Conservation (phyloP, 30 jellyfish, hydroid and myxozoan genomes). For the Catostylus mosaicus region DNA sequence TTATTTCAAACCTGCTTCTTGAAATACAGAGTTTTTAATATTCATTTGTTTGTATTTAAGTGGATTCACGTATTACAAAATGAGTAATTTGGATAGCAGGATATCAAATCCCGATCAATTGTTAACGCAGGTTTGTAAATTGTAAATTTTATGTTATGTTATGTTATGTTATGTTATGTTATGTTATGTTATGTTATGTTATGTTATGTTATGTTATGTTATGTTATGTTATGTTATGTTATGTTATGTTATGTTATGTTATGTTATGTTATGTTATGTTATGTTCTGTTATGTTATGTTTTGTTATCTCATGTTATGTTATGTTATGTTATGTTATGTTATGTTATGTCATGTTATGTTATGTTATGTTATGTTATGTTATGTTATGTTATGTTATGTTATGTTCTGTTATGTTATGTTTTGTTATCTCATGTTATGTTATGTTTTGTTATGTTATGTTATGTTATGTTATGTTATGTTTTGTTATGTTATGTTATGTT, state of each 20-base stretch:
- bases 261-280: background rate
- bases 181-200: background rate
- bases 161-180: background rate
- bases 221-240: background rate
- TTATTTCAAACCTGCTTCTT: background rate
- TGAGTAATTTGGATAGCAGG: constrained; percentile 92
- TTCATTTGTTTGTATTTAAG: constrained; percentile 28
- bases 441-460: background rate
- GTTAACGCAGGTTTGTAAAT: constrained; percentile 77
- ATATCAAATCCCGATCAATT: constrained; percentile 97
- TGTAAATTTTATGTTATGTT: background rate
- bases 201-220: background rate
- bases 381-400: background rate
- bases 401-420: background rate
- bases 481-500: too few species aligned
- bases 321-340: background rate
- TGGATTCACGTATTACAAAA: constrained; percentile 94
- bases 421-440: background rate
- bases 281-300: background rate
- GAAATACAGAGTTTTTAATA: background rate
- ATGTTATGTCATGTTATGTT: background rate
- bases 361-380: background rate
- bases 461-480: too few species aligned
- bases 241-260: background rate
- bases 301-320: background rate